These are phyloP conservation scores for Oenanthe melanoleuca DNA, from an alignment of 2,113 vertebrate genomes.

Conservation along the genomic window DNA sequence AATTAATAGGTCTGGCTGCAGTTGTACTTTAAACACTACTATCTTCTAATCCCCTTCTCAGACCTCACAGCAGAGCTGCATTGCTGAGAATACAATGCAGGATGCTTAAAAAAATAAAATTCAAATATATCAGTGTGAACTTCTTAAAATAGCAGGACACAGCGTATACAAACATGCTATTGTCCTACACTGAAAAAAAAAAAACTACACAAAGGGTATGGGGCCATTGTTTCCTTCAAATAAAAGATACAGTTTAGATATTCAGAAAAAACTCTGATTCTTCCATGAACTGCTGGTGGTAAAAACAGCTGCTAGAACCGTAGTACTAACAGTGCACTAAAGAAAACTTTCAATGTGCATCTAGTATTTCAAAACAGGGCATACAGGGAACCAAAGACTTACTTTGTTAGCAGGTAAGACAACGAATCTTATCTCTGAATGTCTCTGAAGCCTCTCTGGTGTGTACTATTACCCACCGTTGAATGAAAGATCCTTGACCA, in stretches of 20 bases:
- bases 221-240: neutral
- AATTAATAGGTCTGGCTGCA: neutral
- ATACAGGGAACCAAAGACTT: neutral
- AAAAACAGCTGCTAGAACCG: neutral
- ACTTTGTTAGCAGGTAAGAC: neutral
- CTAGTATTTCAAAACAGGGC: neutral
- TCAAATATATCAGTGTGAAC: neutral
- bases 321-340: neutral
- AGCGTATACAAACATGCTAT: neutral
- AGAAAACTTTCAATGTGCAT: neutral
- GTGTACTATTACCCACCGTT: neutral
- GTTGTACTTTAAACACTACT: neutral
- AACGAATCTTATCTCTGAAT: neutral
- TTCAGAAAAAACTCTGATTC: neutral
- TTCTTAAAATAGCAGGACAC: neutral
- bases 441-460: neutral
- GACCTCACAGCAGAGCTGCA: neutral
- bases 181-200: neutral
- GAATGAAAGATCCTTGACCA: neutral
- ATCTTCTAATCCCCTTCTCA: neutral
- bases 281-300: neutral
- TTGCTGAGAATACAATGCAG: neutral
- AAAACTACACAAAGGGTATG: neutral
- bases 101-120: neutral
- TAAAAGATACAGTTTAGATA: neutral